Evolutionary conservation across 53 echinoderm and acorn worm genomes (phyloP).

Genomic region (Hippasteria phrygiana): DNA sequence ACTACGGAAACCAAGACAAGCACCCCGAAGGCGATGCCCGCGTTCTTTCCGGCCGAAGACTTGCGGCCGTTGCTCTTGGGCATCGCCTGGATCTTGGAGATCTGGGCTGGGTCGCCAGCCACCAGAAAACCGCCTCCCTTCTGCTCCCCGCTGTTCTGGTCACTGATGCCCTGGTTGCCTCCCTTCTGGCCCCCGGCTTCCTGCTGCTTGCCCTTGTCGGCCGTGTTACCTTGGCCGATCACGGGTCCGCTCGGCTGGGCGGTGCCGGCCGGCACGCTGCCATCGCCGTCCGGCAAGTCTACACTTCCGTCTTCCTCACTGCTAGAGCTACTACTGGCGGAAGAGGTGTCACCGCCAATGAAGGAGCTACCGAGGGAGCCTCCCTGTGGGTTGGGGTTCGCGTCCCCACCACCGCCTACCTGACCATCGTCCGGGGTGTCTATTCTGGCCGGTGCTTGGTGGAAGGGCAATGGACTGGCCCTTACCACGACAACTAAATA

Average conservation of each 20-base stretch:
- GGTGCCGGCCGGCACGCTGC: slow-evolving; percentile 46
- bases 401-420: not conserved
- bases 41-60: slow-evolving; percentile 39
- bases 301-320: slow-evolving; percentile 26
- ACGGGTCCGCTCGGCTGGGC: slow-evolving; percentile 19
- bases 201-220: not conserved
- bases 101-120: slow-evolving; percentile 11
- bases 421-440: slow-evolving; percentile 40
- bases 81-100: slow-evolving; percentile 28
- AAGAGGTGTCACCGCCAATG: not conserved
- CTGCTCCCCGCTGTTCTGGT: slow-evolving; percentile 53
- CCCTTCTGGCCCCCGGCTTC: not conserved
- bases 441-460: not conserved
- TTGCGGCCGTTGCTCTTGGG: slow-evolving; percentile 10
- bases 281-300: not conserved
- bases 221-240: not conserved
- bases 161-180: slow-evolving; percentile 1
- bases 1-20: slow-evolving; percentile 57
- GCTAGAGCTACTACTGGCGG: slow-evolving; percentile 3
- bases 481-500: slow-evolving; percentile 13
- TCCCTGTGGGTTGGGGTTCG: slow-evolving; percentile 38
- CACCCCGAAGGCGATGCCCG: slow-evolving; percentile 68
- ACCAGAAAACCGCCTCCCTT: slow-evolving; percentile 6
- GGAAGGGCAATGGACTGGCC: slow-evolving; percentile 4
- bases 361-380: slow-evolving; percentile 46